Base-by-base conservation (phyloP, 2,888 invertebrate species). In the Apantesis nais region DNA sequence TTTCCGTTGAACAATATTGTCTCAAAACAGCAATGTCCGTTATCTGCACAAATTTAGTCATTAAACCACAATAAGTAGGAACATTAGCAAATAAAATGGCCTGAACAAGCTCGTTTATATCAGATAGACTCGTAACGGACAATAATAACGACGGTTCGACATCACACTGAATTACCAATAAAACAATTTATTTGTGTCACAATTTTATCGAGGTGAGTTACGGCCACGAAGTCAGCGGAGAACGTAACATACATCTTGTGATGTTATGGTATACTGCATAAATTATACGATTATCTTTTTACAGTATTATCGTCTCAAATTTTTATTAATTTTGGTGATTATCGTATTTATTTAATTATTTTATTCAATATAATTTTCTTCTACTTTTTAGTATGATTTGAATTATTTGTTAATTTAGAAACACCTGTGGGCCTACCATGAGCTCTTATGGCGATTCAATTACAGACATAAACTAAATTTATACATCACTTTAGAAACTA, bases 131-230 rank as follows among this genome's bases (percentile, higher is more conserved):
- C 76, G 78, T 82, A 78, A 80, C 74, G 63, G 34, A 72, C 74
- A 67, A 78, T 72, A 78, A 74, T 78, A 77, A 77, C 60, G 78
- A 71, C 71, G 73, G 72, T 71, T 60, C 74, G 78, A 77, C 76
- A 80, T 83, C 79, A 77, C 81, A 72, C 68, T 60, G 69, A 78
- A 83, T 85, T 79, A 78, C 73, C 81, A 74, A 85, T 87, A 84
- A 87, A 86, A 78, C 80, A 78, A 83, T 86, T 86, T 87, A 83
- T 87, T 85, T 85, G 82, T 83, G 78, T 78, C 76, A 74, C 76
- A 70, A 78, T 80, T 83, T 80, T 79, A 76, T 78, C 74, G 71
- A 77, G 79, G 75, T 72, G 63, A 31, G 34, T 44, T 70, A 63
- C 65, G 80, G 88, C 85, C 73, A 83, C 7, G 39, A 67, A 76